These are phyloP conservation scores for Eurytoma adleriae DNA, from an alignment of 2,888 invertebrate genomes.

Conservation along the genomic window DNA sequence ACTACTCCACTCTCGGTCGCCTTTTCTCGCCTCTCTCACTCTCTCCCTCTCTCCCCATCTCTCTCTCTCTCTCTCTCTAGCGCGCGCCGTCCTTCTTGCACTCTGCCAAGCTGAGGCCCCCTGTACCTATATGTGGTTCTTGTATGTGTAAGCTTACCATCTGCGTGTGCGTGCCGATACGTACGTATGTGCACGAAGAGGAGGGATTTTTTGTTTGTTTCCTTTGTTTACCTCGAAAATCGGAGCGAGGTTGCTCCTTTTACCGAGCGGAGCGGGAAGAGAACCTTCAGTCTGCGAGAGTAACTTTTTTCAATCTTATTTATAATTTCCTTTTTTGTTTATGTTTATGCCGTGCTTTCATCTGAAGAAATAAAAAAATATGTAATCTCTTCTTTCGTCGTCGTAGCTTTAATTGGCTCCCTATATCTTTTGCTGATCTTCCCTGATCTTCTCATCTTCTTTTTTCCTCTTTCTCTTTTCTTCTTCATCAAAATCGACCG, in stretches of 20 bases:
- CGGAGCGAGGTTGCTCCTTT: slow-evolving; percentile 57
- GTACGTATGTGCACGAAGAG: background rate
- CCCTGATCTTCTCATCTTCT: background rate
- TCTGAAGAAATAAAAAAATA: too few species aligned
- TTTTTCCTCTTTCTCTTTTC: slow-evolving; percentile 11
- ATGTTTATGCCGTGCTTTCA: too few species aligned
- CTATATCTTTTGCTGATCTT: slow-evolving; percentile 16
- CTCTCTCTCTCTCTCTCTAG: background rate
- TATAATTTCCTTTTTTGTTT: too few species aligned
- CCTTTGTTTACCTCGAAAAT: slow-evolving; percentile 59
- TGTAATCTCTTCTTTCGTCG: too few species aligned
- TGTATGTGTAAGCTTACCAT: background rate
- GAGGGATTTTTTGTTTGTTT: slow-evolving; percentile 57
- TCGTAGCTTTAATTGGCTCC: background rate
- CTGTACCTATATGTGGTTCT: background rate
- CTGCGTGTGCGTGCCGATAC: background rate
- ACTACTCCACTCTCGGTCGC: slow-evolving; percentile 20
- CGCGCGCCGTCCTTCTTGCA: slow-evolving; percentile 5
- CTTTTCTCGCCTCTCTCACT: slow-evolving; percentile 34
- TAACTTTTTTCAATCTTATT: too few species aligned
- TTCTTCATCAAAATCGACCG: background rate
- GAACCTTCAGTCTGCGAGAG: slow-evolving; percentile 28
- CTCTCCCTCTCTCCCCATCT: slow-evolving; percentile 4
- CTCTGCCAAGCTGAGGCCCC: background rate
- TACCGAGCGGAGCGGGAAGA: slow-evolving; percentile 31